These are phyloP conservation scores for Garrulus glandarius DNA, from an alignment of 2,797 vertebrate species.

Conservation along the genomic window DNA sequence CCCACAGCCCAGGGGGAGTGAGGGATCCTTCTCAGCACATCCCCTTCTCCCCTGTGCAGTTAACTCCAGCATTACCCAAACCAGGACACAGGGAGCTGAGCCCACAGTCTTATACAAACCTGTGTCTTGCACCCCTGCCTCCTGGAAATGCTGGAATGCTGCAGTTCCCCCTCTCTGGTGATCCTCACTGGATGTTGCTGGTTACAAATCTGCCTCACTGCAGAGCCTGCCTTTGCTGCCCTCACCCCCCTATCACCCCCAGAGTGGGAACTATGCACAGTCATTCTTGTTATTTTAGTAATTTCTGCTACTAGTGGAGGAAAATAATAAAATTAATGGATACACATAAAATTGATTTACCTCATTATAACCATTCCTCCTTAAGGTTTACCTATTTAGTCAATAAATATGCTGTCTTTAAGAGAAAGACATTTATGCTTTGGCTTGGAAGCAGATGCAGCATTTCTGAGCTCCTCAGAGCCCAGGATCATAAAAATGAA, in stretches of 20 bases:
- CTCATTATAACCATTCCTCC: background rate
- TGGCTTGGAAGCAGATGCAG: background rate
- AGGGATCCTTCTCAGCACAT: background rate
- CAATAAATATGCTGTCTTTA: background rate
- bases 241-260: background rate
- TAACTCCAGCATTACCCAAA: background rate
- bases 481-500: background rate
- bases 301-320: background rate
- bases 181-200: background rate
- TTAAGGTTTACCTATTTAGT: background rate
- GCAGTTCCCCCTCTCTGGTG: background rate
- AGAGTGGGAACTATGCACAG: background rate
- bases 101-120: background rate
- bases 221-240: background rate
- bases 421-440: background rate
- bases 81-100: background rate
- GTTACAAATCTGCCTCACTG: background rate
- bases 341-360: background rate
- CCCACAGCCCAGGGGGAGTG: background rate
- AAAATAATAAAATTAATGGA: background rate
- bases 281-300: background rate
- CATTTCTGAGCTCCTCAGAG: background rate
- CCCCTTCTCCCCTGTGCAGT: background rate
- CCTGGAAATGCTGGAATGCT: background rate
- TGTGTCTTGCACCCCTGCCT: background rate